A percentile compares a stretch with the other conserved stretches of the same genome.
These are phyloP conservation scores for Drosophila orena DNA, from an alignment of 1,140 invertebrate genomes.

Conservation along the genomic window DNA sequence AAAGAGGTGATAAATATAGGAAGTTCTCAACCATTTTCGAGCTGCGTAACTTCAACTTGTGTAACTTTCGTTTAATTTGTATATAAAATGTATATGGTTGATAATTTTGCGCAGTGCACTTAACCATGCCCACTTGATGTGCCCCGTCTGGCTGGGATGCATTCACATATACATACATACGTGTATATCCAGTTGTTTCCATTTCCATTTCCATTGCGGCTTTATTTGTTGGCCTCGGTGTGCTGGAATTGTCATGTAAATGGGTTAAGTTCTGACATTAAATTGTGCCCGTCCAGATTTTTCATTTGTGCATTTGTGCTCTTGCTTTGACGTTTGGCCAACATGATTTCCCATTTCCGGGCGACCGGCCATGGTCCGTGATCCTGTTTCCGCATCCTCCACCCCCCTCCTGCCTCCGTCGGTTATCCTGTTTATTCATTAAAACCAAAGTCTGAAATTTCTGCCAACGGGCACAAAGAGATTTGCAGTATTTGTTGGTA, in stretches of 20 bases:
- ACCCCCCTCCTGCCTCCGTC: background rate
- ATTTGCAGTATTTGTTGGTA: conserved; percentile 45
- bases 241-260: conserved; percentile 74
- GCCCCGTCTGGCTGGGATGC: conserved; percentile 35
- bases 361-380: conserved; percentile 8
- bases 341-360: conserved; percentile 44
- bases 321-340: conserved; percentile 42
- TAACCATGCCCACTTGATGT: conserved; percentile 12
- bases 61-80: background rate
- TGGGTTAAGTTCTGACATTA: conserved; percentile 78
- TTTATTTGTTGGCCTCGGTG: conserved; percentile 39
- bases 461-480: conserved; percentile 26
- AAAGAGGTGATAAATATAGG: background rate
- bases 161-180: background rate
- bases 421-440: conserved; percentile 37
- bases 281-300: conserved; percentile 61
- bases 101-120: conserved; percentile 6
- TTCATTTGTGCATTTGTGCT: conserved; percentile 43
- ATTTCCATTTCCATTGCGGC: conserved; percentile 39
- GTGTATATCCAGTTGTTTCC: conserved; percentile 32
- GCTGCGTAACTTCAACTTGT: background rate
- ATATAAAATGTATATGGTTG: background rate
- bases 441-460: conserved; percentile 43
- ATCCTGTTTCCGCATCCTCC: background rate
- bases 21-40: no score